phyloP scores from a whole-genome alignment of 2,113 vertebrate genomes.

The Ursus arctos region DNA sequence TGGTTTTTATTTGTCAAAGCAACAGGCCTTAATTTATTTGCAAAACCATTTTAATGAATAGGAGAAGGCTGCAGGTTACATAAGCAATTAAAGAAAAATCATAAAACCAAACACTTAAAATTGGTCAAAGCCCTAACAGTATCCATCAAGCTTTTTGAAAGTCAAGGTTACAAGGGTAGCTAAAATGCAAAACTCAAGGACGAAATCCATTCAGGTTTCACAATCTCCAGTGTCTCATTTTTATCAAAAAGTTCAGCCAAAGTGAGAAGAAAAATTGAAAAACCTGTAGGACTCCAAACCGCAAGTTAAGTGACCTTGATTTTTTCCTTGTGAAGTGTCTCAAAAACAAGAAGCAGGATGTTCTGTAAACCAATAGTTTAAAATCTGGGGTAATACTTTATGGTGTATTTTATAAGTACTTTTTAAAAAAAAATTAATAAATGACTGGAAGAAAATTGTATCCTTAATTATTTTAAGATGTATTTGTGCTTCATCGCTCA shows the following conservation, averaged over 20 bases:
- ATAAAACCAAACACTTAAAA: constrained; percentile 64
- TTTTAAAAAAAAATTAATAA: constrained; percentile 54
- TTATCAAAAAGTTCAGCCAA: constrained; percentile 79
- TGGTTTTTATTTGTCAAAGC: constrained; percentile 79
- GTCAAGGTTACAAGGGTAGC: constrained; percentile 46
- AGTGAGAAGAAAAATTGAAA: constrained; percentile 64
- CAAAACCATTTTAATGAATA: constrained; percentile 66
- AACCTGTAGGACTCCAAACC: constrained; percentile 64
- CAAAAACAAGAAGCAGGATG: constrained; percentile 66
- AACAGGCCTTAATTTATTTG: constrained; percentile 68
- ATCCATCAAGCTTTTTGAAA: constrained; percentile 29
- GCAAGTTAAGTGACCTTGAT: constrained; percentile 68
- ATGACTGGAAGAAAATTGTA: constrained; percentile 55
- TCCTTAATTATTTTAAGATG: constrained; percentile 74
- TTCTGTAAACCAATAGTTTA: constrained; percentile 63
- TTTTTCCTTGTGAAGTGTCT: constrained; percentile 66
- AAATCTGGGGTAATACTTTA: constrained; percentile 64
- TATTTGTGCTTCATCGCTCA: constrained; percentile 12
- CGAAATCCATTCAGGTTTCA: constrained; percentile 72
- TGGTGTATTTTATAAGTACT: constrained; percentile 58
- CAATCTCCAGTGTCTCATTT: constrained; percentile 70
- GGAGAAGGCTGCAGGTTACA: constrained; percentile 65
- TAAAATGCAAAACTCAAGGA: constrained; percentile 40
- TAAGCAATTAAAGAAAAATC: constrained; percentile 76
- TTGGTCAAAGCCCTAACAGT: constrained; percentile 35